These are phyloP conservation scores for Troglohyphantes excavatus DNA, from an alignment of 2,888 invertebrate genomes.

Conservation along the genomic window DNA sequence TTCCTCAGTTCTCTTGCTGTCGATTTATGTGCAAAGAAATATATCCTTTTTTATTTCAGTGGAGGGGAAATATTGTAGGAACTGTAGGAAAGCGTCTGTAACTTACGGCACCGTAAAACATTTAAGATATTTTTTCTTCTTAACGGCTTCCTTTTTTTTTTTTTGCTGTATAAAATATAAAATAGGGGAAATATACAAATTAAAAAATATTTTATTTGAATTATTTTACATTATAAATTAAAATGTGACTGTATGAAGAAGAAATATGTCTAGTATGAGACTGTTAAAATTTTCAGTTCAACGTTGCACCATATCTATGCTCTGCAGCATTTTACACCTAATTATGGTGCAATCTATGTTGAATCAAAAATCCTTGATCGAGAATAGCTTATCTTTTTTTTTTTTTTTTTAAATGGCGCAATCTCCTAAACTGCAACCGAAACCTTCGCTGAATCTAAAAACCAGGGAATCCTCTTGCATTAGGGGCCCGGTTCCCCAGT, in stretches of 20 bases:
- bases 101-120: conserved; percentile 74
- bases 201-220: background rate
- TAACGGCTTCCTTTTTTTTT: conserved; percentile 40
- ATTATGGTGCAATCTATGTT: too few species aligned
- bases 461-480: too few species aligned
- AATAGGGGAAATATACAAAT: background rate
- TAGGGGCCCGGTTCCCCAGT: too few species aligned
- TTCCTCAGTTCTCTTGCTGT: conserved; percentile 60
- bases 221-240: background rate
- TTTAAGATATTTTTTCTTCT: conserved; percentile 72
- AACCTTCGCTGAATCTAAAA: too few species aligned
- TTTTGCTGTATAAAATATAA: background rate
- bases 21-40: conserved; percentile 78
- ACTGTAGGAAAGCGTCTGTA: conserved; percentile 71
- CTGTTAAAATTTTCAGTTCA: too few species aligned
- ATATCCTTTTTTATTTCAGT: conserved; percentile 72
- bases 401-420: too few species aligned
- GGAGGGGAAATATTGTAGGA: conserved; percentile 66
- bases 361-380: too few species aligned
- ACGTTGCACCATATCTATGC: too few species aligned
- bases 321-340: too few species aligned
- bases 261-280: too few species aligned
- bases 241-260: background rate
- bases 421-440: too few species aligned
- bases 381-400: too few species aligned